phyloP scores from a whole-genome alignment of 1,140 invertebrate species.

The Spodoptera frugiperda region DNA sequence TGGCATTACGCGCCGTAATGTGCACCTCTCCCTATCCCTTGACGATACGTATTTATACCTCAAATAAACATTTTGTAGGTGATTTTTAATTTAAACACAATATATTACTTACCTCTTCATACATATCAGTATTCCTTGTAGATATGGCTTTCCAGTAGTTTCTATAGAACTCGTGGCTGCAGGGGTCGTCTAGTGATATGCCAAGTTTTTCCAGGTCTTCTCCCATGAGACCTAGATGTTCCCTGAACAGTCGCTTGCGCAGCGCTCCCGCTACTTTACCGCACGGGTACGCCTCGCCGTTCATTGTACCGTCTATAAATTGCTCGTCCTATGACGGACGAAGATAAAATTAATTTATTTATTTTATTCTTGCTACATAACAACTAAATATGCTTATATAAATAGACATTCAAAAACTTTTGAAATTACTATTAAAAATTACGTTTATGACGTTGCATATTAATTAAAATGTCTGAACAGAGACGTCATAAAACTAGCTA shows the following conservation, averaged over 20 bases:
- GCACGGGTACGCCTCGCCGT: constrained; percentile 91
- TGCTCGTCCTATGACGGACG: constrained; percentile 89
- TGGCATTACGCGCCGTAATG: too few relatives aligned
- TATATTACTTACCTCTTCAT: constrained; percentile 88
- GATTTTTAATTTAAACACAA: background rate
- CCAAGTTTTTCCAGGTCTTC: constrained; percentile 80
- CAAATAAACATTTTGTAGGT: too few relatives aligned
- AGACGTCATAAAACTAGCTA: too few relatives aligned
- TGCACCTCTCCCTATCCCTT: too few relatives aligned
- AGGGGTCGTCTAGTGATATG: constrained; percentile 91
- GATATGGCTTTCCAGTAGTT: constrained; percentile 93
- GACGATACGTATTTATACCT: too few relatives aligned
- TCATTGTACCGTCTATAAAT: constrained; percentile 93
- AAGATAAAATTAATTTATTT: background rate
- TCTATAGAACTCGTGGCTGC: constrained; percentile 92
- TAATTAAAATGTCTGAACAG: too few relatives aligned
- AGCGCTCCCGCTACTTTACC: constrained; percentile 95
- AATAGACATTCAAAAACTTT: too few relatives aligned
- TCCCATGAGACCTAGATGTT: constrained; percentile 93
- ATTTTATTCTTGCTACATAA: too few relatives aligned
- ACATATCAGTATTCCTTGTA: constrained; percentile 93
- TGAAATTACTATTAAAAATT: too few relatives aligned
- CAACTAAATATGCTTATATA: too few relatives aligned
- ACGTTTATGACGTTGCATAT: too few relatives aligned
- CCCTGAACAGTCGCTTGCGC: constrained; percentile 94